phyloP scores from a whole-genome alignment of 2,888 invertebrate genomes.

The Synergus laeviventris region DNA sequence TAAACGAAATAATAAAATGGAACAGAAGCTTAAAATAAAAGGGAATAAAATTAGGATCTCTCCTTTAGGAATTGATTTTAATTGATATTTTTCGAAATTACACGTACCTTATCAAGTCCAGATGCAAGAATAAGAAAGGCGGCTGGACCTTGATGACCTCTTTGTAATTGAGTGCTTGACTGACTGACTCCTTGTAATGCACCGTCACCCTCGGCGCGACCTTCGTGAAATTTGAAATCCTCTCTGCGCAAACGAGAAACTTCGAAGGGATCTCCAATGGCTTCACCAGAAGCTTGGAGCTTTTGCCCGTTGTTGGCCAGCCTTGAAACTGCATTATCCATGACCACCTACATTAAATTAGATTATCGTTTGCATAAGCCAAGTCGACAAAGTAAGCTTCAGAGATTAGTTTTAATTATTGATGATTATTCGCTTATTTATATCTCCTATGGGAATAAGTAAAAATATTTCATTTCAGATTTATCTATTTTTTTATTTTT shows the following conservation, averaged over 20 bases:
- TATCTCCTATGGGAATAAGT: not conserved
- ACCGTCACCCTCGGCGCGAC: constrained; percentile 89
- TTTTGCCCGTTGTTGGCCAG: constrained; percentile 77
- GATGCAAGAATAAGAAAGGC: constrained; percentile 91
- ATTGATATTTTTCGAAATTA: not conserved
- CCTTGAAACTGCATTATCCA: constrained; percentile 82
- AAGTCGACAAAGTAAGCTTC: constrained; percentile 1
- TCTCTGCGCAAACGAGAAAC: constrained; percentile 86
- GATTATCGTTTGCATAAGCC: constrained; percentile 14
- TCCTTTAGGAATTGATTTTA: no score
- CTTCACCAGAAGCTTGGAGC: constrained; percentile 83
- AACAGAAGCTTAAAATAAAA: no score
- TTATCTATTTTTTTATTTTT: no score
- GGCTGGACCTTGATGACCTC: constrained; percentile 91
- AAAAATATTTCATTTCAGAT: not conserved
- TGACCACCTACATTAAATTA: constrained; percentile 76
- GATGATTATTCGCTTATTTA: not conserved
- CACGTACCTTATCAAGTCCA: constrained; percentile 84
- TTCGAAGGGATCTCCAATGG: constrained; percentile 89
- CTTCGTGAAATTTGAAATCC: constrained; percentile 83
- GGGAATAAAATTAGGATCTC: no score
- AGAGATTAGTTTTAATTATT: constrained; percentile 35
- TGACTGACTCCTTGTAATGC: constrained; percentile 86
- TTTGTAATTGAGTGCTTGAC: constrained; percentile 82
- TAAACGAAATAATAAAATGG: no score